These are phyloP conservation scores for Corythaixoides concolor DNA, from an alignment of 2,113 vertebrate genomes.

Conservation along the genomic window DNA sequence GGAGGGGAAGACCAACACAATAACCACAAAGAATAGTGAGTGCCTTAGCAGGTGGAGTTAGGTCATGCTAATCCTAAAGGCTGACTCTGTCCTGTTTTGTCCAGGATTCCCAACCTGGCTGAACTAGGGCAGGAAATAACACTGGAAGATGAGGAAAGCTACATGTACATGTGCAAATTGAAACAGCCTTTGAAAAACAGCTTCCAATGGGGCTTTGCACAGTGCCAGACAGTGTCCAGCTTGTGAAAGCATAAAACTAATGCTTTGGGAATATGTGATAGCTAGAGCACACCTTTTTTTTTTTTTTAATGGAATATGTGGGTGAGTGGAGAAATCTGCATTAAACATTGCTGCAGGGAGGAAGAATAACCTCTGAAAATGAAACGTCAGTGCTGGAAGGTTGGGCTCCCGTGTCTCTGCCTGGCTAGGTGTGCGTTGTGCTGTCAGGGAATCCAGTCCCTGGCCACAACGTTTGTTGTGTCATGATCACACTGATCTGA, in stretches of 20 bases:
- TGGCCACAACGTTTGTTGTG: rapidly evolving
- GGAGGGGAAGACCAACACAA: neutral
- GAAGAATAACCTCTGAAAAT: neutral
- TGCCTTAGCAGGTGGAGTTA: neutral
- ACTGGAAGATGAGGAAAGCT: neutral
- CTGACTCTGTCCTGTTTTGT: neutral
- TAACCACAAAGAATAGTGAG: neutral
- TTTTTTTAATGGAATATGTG: neutral
- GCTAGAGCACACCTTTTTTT: neutral
- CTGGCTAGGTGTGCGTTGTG: neutral
- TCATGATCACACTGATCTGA: neutral
- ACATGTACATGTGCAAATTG: neutral
- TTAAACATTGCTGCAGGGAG: neutral
- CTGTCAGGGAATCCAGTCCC: rapidly evolving
- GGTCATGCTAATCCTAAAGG: neutral
- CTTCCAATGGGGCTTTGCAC: neutral
- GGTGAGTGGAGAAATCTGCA: neutral
- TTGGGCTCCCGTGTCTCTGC: neutral
- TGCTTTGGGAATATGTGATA: neutral
- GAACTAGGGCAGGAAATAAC: neutral
- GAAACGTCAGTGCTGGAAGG: neutral
- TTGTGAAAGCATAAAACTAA: neutral
- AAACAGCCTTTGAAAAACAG: neutral
- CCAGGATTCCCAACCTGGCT: neutral
- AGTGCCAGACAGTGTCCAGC: neutral